These are phyloP conservation scores for Brenthis hecate DNA, from an alignment of 2,888 invertebrate genomes.

Conservation along the genomic window DNA sequence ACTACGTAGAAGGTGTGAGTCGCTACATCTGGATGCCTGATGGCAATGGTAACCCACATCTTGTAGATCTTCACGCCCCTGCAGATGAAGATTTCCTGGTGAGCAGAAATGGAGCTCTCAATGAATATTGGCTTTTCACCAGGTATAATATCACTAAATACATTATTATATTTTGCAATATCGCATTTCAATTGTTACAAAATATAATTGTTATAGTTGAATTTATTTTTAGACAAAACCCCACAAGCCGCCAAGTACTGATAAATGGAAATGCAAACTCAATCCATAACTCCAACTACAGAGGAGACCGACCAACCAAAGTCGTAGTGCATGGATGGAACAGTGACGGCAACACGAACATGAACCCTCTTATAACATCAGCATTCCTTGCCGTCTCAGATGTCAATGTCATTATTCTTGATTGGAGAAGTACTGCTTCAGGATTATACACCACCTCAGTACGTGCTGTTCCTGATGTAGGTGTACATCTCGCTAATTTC, in stretches of 20 bases:
- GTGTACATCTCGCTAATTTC: slow-evolving; percentile 60
- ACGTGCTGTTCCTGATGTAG: slow-evolving; percentile 55
- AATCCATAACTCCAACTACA: slow-evolving; percentile 51
- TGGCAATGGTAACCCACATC: slow-evolving; percentile 44
- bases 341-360: slow-evolving; percentile 45
- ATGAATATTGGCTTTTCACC: slow-evolving; percentile 49
- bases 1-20: slow-evolving; percentile 48
- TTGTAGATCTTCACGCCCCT: slow-evolving; percentile 48
- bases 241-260: slow-evolving; percentile 48
- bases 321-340: slow-evolving; percentile 49
- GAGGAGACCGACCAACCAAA: slow-evolving; percentile 45
- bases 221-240: slow-evolving; percentile 49
- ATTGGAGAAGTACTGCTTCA: slow-evolving; percentile 57
- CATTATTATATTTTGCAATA: neutral
- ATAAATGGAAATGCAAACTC: slow-evolving; percentile 48
- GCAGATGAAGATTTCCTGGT: slow-evolving; percentile 28
- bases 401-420: slow-evolving; percentile 63
- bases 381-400: slow-evolving; percentile 50
- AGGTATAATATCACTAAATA: slow-evolving; percentile 36
- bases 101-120: slow-evolving; percentile 44
- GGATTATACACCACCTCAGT: slow-evolving; percentile 49
- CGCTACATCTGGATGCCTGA: slow-evolving; percentile 52
- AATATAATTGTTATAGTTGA: no score
- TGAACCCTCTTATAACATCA: slow-evolving; percentile 48
- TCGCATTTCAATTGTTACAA: no score